A percentile compares a stretch with the other conserved stretches of the same genome.
phyloP scores from a whole-genome alignment of 2,888 invertebrate genomes.

The Protophormia terraenovae region DNA sequence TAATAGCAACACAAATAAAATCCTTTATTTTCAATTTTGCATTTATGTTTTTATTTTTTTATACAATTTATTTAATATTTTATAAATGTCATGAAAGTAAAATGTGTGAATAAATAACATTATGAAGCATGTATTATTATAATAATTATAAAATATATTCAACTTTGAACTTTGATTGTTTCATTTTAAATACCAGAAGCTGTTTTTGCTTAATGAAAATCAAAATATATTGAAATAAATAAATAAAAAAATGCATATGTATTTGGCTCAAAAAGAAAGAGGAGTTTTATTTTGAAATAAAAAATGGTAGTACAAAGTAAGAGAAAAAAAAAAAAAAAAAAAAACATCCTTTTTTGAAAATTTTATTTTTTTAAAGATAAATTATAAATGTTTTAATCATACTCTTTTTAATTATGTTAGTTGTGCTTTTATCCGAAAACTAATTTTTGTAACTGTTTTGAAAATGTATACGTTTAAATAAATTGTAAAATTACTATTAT shows the following conservation, averaged over 20 bases:
- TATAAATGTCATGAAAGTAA: background rate
- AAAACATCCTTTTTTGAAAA: too few relatives aligned
- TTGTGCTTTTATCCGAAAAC: too few relatives aligned
- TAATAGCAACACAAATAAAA: conserved; percentile 26
- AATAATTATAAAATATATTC: background rate
- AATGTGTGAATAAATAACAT: background rate
- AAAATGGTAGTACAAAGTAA: too few relatives aligned
- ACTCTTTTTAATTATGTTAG: too few relatives aligned
- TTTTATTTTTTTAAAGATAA: too few relatives aligned
- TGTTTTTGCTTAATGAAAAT: conserved; percentile 56
- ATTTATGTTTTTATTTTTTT: conserved; percentile 48
- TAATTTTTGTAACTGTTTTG: too few relatives aligned
- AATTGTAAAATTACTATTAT: too few relatives aligned
- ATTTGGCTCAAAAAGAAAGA: conserved; percentile 72
- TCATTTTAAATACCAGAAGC: conserved; percentile 46
- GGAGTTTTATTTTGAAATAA: conserved; percentile 34
- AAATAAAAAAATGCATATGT: conserved; percentile 57
- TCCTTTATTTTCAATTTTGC: conserved; percentile 37
- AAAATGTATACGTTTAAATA: too few relatives aligned
- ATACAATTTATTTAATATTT: conserved; percentile 21
- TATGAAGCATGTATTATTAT: conserved; percentile 9
- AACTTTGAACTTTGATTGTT: background rate
- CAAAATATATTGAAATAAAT: conserved; percentile 60
- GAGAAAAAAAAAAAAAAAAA: too few relatives aligned
- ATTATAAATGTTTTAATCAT: too few relatives aligned